Conservation (phyloP, 1,140 invertebrate genomes). For the Lasioglossum baleicum region DNA sequence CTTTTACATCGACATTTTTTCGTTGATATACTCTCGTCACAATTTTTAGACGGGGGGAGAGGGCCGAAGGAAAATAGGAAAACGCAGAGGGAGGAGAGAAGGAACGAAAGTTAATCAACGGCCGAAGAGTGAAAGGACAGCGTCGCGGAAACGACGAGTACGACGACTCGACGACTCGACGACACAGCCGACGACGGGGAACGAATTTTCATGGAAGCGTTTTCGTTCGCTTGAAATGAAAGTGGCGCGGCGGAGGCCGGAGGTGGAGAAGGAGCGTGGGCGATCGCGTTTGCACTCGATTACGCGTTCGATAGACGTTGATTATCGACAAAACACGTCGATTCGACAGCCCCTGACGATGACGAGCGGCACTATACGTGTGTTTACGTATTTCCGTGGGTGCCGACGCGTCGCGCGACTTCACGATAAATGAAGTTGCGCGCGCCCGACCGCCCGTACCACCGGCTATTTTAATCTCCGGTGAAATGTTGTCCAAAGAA, state of each 20-base stretch:
- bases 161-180: conserved; percentile 16
- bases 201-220: conserved; percentile 63
- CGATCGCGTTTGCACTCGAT: conserved; percentile 61
- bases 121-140: conserved; percentile 50
- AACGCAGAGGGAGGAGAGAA: conserved; percentile 30
- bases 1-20: conserved; percentile 17
- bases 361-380: conserved; percentile 54
- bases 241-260: conserved; percentile 36
- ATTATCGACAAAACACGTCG: conserved; percentile 69
- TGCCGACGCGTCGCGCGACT: conserved; percentile 34
- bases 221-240: conserved; percentile 57
- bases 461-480: conserved; percentile 24
- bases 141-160: conserved; percentile 55
- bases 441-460: neutral
- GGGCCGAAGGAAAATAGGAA: neutral
- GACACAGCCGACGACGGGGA: conserved; percentile 11
- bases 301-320: conserved; percentile 67
- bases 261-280: conserved; percentile 36
- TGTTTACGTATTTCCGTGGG: conserved; percentile 23
- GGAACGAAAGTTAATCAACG: conserved; percentile 58
- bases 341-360: conserved; percentile 65
- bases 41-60: neutral
- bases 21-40: neutral
- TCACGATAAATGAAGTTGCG: conserved; percentile 37
- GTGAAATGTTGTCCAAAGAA: conserved; percentile 6